Evolutionary conservation across 1,140 invertebrate genomes (phyloP), one percentile per base, ranked within the genome.

Genomic region (Chrysomallon squamiferum): DNA sequence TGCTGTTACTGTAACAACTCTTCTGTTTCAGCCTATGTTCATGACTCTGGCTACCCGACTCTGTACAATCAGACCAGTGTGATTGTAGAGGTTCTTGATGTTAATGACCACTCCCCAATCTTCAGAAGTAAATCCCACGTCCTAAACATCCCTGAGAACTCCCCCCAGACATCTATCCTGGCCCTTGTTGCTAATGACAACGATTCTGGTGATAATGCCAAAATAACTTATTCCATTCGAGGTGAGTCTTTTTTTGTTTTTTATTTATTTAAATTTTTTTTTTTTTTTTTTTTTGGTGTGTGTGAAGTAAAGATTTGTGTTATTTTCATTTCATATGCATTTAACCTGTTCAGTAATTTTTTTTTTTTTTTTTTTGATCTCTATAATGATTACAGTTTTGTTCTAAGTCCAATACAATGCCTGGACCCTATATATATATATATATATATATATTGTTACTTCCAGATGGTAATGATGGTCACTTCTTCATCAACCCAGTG

Each of bases 161-260:
- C 63, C 20, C 56, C 86, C 5, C 95, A 95, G 82, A 88, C 89
- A 15, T 90, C 91, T 0, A 90, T 89, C 20, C 64, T 74, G 32
- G 65, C 63, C 2, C 45, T 78, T 45, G 64, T 71, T 0, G 96
- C 95, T 0, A 92, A 90, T 52, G 95, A 98, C 82, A 89, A 90
- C 3, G 96, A 98, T 83, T 88, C 92, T 72, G 93, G 92, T 11
- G 85, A 90, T 11, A 96, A 97, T 82, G 92, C 93, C 2, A 89
- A 90, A 72, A 89, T 98, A 47, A 86, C 93, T 29, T 99, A 98
- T 81, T 94, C 95, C 74, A 97, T 99, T 65, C 92, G 96, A 9
- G 94, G 97, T 83, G 94, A 63, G 73, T 70, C 0, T 38, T 38
- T n/a, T n/a, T n/a, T n/a, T n/a, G n/a, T n/a, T n/a, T n/a, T n/a